Percentiles rank a stretch among this genome's conserved stretches.
Conservation (phyloP, 2,888 invertebrate genomes). For the Athetis lepigone region DNA sequence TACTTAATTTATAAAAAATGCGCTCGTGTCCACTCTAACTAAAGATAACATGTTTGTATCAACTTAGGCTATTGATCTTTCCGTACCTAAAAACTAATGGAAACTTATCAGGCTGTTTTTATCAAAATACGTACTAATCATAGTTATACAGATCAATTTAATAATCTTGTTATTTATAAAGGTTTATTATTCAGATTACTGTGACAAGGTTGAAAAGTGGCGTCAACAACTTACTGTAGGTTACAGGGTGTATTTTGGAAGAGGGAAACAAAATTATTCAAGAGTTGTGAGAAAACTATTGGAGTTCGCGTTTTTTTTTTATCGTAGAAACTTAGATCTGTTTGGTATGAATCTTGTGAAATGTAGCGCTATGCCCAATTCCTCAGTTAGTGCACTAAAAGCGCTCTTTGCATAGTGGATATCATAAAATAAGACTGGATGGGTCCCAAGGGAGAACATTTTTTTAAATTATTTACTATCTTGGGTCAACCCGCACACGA, state of each 20-base stretch:
- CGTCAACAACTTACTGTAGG: constrained; percentile 46
- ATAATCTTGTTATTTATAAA: constrained; percentile 36
- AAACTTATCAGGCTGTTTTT: constrained; percentile 15
- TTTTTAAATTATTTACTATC: too few species aligned
- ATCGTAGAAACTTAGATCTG: not conserved
- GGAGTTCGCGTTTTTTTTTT: not conserved
- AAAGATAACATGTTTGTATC: not conserved
- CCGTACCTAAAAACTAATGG: constrained; percentile 23
- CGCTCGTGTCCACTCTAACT: not conserved
- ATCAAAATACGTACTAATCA: constrained; percentile 5
- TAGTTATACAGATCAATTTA: constrained; percentile 21
- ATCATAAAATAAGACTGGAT: too few species aligned
- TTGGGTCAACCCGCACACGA: too few species aligned
- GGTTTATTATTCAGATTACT: constrained; percentile 41
- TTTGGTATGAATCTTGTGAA: not conserved
- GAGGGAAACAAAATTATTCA: not conserved
- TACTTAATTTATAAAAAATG: not conserved
- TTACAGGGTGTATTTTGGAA: constrained; percentile 66
- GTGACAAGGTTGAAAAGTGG: constrained; percentile 27
- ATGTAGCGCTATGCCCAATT: not conserved
- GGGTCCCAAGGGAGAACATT: too few species aligned
- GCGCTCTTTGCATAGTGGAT: too few species aligned
- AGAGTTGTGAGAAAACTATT: not conserved
- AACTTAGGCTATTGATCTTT: constrained; percentile 13
- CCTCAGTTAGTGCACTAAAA: too few species aligned